A percentile compares a stretch with the other conserved stretches of the same genome.
Conservation (phyloP, 2,113 vertebrate species). For the Paramisgurnus dabryanus region DNA sequence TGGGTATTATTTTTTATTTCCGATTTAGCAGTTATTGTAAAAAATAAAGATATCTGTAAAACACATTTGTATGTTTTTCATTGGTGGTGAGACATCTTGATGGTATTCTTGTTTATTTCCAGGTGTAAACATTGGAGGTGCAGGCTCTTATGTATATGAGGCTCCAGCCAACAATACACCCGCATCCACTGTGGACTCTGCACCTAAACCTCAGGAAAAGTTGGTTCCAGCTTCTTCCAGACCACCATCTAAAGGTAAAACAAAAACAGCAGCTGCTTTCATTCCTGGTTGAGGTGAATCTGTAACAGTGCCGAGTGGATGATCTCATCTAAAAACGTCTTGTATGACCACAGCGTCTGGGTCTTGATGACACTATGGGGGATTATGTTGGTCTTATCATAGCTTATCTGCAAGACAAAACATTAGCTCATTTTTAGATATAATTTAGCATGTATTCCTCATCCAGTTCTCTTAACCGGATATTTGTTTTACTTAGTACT, state of each 20-base stretch:
- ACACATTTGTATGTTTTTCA: not conserved
- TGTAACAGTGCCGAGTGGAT: not conserved
- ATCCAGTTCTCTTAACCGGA: too few species aligned
- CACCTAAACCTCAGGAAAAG: slow-evolving; percentile 78
- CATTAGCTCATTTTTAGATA: too few species aligned
- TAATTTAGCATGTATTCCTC: too few species aligned
- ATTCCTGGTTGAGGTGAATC: not conserved
- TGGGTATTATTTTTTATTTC: not conserved
- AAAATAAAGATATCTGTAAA: too few species aligned
- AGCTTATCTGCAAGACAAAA: too few species aligned
- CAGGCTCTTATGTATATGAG: slow-evolving; percentile 94
- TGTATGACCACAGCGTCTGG: too few species aligned
- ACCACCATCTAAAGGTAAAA: slow-evolving; percentile 85
- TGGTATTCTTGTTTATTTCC: not conserved
- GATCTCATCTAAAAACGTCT: too few species aligned
- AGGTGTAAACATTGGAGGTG: slow-evolving; percentile 96
- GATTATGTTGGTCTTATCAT: too few species aligned
- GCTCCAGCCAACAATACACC: slow-evolving; percentile 73
- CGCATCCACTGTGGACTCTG: slow-evolving; percentile 70
- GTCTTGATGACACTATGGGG: too few species aligned
- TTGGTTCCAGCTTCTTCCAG: slow-evolving; percentile 72
- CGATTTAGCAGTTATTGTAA: not conserved
- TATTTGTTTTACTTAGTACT: too few species aligned
- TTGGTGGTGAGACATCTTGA: not conserved
- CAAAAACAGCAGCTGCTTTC: not conserved